Evolutionary conservation across 2,113 vertebrate genomes (phyloP).

Genomic region (Epinephelus moara): DNA sequence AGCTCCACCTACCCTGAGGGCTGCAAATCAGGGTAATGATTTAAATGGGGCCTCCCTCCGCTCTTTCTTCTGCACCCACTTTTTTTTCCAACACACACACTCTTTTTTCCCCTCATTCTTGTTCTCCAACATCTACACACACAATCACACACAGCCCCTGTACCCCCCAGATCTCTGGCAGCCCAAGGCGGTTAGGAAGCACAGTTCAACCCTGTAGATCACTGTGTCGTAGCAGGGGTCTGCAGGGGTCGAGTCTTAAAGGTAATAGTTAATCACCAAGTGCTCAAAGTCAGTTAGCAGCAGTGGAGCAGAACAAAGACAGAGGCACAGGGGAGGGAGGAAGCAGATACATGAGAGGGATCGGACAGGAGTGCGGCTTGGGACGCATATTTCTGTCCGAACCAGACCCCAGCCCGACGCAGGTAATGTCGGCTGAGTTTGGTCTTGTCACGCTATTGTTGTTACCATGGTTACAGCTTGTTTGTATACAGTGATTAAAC

Average conservation of each 20-base stretch:
- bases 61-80: constrained; percentile 61
- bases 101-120: not conserved
- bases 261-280: constrained; percentile 81
- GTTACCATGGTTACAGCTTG: too few relatives aligned
- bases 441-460: too few relatives aligned
- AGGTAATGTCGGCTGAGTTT: too few relatives aligned
- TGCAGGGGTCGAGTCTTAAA: constrained; percentile 68
- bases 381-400: too few relatives aligned
- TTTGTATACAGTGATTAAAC: too few relatives aligned
- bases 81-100: constrained; percentile 17
- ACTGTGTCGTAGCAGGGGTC: constrained; percentile 60
- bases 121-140: constrained; percentile 17
- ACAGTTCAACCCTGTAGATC: constrained; percentile 75
- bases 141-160: constrained; percentile 25
- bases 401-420: too few relatives aligned
- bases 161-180: constrained; percentile 57
- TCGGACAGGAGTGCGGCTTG: too few relatives aligned
- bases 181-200: constrained; percentile 80
- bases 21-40: constrained; percentile 84
- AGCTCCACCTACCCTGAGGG: constrained; percentile 75
- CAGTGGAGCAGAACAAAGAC: constrained; percentile 72
- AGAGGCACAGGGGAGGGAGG: constrained; percentile 24
- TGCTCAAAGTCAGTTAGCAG: constrained; percentile 78
- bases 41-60: constrained; percentile 76
- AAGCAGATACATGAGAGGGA: constrained; percentile 19